Evolutionary conservation across 1,140 invertebrate species (phyloP).

Genomic region (Onthophagus taurus): DNA sequence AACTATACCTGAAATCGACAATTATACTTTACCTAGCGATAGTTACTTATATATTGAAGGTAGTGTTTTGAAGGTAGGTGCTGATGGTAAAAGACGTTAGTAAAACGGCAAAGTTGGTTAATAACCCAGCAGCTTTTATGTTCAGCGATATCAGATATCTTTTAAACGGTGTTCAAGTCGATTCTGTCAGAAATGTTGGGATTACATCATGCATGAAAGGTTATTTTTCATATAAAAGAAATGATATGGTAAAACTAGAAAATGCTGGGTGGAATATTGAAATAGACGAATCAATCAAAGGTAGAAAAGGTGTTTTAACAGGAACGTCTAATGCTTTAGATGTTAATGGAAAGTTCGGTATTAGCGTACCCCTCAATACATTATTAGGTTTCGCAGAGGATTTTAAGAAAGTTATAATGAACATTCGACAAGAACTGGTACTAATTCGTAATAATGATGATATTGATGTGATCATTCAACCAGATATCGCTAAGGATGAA

Average conservation of each 20-base stretch:
- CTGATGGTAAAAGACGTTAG: not conserved
- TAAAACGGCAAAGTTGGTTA: slow-evolving; percentile 24
- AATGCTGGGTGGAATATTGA: slow-evolving; percentile 28
- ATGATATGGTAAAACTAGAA: slow-evolving; percentile 18
- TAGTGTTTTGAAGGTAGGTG: slow-evolving; percentile 16
- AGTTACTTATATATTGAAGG: slow-evolving; percentile 29
- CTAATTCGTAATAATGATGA: slow-evolving; percentile 29
- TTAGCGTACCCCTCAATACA: slow-evolving; percentile 36
- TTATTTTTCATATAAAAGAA: slow-evolving; percentile 27
- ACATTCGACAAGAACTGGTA: no score
- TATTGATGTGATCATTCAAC: slow-evolving; percentile 17
- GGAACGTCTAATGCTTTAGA: not conserved
- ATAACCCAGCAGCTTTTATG: slow-evolving; percentile 35
- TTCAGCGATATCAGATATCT: slow-evolving; percentile 40
- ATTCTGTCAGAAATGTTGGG: slow-evolving; percentile 36
- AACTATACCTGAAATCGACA: slow-evolving; percentile 20
- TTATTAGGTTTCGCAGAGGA: no score
- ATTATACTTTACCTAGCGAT: slow-evolving; percentile 20
- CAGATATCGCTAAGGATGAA: slow-evolving; percentile 4
- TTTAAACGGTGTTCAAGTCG: slow-evolving; percentile 38
- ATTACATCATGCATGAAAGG: slow-evolving; percentile 36
- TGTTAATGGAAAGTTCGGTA: slow-evolving; percentile 29
- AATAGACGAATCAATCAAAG: not conserved
- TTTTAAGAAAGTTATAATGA: no score
- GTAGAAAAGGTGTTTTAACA: no score